Evolutionary conservation across 2,888 invertebrate species (phyloP).

Genomic region (Trissonchulus sp.): DNA sequence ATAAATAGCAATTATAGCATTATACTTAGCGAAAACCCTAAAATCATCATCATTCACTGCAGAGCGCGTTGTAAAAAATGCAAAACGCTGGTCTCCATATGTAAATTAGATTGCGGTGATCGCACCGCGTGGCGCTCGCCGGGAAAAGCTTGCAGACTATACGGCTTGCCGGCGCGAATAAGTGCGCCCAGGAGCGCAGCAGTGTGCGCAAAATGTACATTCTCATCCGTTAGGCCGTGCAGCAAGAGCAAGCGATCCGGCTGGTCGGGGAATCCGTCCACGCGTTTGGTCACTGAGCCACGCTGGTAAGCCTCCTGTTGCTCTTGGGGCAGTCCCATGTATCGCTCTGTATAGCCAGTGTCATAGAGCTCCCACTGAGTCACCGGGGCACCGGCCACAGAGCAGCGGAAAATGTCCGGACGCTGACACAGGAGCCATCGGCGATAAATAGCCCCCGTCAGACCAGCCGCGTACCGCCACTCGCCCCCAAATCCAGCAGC

Average conservation of each 20-base stretch:
- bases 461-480: constrained; percentile 98
- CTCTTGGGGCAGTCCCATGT: constrained; percentile 77
- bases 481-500: constrained; percentile 77
- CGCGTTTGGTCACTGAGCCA: constrained; percentile 76
- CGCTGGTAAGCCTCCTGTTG: constrained; percentile 72
- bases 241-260: constrained; percentile 74
- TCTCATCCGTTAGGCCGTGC: constrained; percentile 96
- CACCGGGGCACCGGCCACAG: constrained; percentile 94
- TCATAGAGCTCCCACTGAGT: constrained; percentile 96
- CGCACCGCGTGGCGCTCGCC: constrained; percentile 91
- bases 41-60: too few species aligned
- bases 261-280: constrained; percentile 81
- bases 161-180: constrained; percentile 89
- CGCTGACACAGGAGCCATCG: constrained; percentile 87
- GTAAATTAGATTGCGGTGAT: constrained; percentile 85
- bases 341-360: constrained; percentile 96
- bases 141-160: constrained; percentile 88
- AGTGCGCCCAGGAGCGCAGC: constrained; percentile 81
- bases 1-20: too few species aligned
- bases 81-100: constrained; percentile 87
- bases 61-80: constrained; percentile 74
- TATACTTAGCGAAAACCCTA: too few species aligned
- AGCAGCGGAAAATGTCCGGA: constrained; percentile 75
- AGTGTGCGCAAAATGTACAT: constrained; percentile 96
- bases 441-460: constrained; percentile 93